phyloP scores from a whole-genome alignment of 2,888 invertebrate species.

The Drosophila bunnanda region DNA sequence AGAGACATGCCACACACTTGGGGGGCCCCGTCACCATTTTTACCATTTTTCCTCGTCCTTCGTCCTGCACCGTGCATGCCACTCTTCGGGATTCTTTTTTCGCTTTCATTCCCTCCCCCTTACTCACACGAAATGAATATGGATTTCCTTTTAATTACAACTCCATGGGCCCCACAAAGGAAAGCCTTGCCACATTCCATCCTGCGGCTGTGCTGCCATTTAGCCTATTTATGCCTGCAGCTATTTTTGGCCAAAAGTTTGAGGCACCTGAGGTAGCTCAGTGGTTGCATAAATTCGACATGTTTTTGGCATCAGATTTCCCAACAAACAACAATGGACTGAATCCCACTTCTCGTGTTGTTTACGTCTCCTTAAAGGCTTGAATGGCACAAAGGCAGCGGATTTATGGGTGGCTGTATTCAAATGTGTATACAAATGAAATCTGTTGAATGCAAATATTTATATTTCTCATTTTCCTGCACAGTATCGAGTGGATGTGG shows the following conservation, averaged over 20 bases:
- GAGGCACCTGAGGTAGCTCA: conserved; percentile 3
- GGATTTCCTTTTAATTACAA: conserved; percentile 78
- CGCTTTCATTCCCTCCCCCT: neutral
- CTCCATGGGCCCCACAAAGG: conserved; percentile 30
- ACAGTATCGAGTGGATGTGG: neutral
- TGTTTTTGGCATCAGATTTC: conserved; percentile 38
- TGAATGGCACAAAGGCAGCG: conserved; percentile 26
- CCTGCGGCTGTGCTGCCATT: conserved; percentile 16
- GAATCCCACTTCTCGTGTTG: conserved; percentile 9
- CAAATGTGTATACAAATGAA: conserved; percentile 34
- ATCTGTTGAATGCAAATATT: conserved; percentile 47
- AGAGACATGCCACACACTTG: conserved; percentile 48
- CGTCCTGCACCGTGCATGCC: conserved; percentile 38
- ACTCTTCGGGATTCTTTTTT: conserved; percentile 10
- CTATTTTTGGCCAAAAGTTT: conserved; percentile 40
- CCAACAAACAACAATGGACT: conserved; percentile 19
- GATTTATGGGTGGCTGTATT: conserved; percentile 32
- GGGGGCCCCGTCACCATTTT: conserved; percentile 12
- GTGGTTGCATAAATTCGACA: conserved; percentile 28
- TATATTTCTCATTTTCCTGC: conserved; percentile 2
- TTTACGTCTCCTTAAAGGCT: conserved; percentile 14
- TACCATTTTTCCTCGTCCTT: conserved; percentile 13
- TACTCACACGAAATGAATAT: conserved; percentile 70
- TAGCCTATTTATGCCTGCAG: conserved; percentile 38
- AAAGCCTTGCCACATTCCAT: conserved; percentile 28